Evolutionary conservation across 2,888 invertebrate species (phyloP).

Genomic region (Mythimna ferrago): DNA sequence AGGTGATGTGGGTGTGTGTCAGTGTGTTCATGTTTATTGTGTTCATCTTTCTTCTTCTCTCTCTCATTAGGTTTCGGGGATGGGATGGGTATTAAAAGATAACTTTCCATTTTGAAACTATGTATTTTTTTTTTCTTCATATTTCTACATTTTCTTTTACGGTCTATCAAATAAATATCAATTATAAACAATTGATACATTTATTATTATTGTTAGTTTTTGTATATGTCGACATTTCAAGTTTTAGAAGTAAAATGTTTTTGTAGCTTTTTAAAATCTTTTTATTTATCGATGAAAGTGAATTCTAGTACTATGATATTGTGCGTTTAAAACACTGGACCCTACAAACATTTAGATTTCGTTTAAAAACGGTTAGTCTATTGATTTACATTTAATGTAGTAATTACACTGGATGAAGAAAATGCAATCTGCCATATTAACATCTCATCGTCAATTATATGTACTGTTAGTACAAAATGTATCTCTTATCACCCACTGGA

Average conservation of each 20-base stretch:
- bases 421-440: conserved; percentile 82
- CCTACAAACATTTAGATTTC: conserved; percentile 90
- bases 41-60: conserved; percentile 13
- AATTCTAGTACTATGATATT: conserved; percentile 89
- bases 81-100: conserved; percentile 74
- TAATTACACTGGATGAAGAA: conserved; percentile 88
- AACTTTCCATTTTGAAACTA: conserved; percentile 86
- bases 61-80: conserved; percentile 18
- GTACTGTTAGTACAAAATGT: conserved; percentile 80
- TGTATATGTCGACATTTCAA: conserved; percentile 86
- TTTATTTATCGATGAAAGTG: conserved; percentile 86
- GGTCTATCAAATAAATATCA: conserved; percentile 90
- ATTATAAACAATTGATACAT: conserved; percentile 90
- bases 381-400: conserved; percentile 87
- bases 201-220: conserved; percentile 87
- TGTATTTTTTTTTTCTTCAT: conserved; percentile 87
- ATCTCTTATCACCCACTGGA: conserved; percentile 79
- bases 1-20: conserved; percentile 32
- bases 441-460: conserved; percentile 73
- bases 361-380: conserved; percentile 88
- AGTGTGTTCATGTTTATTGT: conserved; percentile 30
- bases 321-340: conserved; percentile 90
- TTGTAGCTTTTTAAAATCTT: conserved; percentile 82
- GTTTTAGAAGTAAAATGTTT: conserved; percentile 85
- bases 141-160: conserved; percentile 89